Evolutionary conservation across 2,113 vertebrate genomes (phyloP).

Genomic region (Microtus richardsoni): DNA sequence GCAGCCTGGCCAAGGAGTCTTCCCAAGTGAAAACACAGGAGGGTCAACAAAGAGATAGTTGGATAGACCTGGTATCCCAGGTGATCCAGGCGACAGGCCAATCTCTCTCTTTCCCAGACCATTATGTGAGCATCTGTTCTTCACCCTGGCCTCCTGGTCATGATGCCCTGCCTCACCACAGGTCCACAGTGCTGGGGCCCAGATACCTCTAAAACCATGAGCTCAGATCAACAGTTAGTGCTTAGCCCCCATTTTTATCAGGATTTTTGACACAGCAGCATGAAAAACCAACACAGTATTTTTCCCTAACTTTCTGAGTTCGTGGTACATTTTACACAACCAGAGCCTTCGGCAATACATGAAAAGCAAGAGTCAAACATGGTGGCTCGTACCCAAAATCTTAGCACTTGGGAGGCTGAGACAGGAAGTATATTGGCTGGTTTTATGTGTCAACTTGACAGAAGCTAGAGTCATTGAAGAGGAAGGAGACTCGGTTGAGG

Average conservation of each 20-base stretch:
- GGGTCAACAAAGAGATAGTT: background rate
- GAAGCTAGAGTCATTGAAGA: background rate
- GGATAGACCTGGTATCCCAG: background rate
- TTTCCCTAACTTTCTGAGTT: background rate
- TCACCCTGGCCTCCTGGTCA: background rate
- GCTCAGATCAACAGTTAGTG: background rate
- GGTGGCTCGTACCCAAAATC: background rate
- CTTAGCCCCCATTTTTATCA: background rate
- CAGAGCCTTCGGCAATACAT: background rate
- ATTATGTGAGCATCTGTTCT: background rate
- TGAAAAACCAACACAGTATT: background rate
- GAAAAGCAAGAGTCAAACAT: background rate
- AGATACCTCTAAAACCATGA: background rate
- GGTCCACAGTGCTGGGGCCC: background rate
- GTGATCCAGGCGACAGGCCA: background rate
- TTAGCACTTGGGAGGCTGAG: background rate
- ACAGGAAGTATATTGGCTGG: background rate
- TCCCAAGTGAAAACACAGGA: background rate
- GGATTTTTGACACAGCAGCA: background rate
- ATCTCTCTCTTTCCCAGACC: background rate
- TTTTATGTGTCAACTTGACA: background rate
- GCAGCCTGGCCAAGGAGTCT: background rate
- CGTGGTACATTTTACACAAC: background rate
- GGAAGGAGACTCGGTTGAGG: background rate
- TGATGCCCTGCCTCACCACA: background rate